Evolutionary conservation across 2,888 invertebrate species (phyloP).

Genomic region (Plutella xylostella): DNA sequence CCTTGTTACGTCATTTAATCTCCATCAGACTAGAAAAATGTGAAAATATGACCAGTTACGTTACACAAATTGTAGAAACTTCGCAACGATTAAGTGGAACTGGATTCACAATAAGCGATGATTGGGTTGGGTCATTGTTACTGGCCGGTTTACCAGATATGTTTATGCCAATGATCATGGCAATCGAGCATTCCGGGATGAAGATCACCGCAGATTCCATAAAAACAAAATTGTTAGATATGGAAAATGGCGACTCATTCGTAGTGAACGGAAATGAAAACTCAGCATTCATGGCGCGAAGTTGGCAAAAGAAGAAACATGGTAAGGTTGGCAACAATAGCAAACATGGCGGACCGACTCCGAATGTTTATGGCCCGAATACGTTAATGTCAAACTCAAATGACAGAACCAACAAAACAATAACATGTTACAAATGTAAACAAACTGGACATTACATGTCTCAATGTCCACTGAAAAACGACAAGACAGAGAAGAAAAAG

Average conservation of each 20-base stretch:
- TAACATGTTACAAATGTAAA: neutral
- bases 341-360: slow-evolving; percentile 2
- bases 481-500: too few relatives aligned
- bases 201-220: slow-evolving; percentile 23
- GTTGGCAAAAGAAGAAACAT: neutral
- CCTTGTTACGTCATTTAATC: slow-evolving; percentile 9
- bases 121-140: slow-evolving; percentile 16
- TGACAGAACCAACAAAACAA: neutral
- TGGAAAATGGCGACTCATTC: slow-evolving; percentile 10
- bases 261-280: neutral
- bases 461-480: too few relatives aligned
- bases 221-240: slow-evolving; percentile 24
- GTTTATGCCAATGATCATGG: slow-evolving; percentile 14
- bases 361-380: neutral
- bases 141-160: slow-evolving; percentile 1
- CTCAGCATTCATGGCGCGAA: slow-evolving; percentile 1
- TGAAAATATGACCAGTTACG: slow-evolving; percentile 13
- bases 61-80: slow-evolving; percentile 15
- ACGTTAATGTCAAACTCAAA: neutral
- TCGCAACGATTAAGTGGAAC: slow-evolving; percentile 13
- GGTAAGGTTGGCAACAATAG: neutral
- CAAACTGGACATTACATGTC: slow-evolving; percentile 8
- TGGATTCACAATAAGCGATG: slow-evolving; percentile 16
- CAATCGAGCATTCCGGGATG: too few relatives aligned
- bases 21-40: slow-evolving; percentile 13